Percentiles rank a stretch among this genome's conserved stretches.
Conservation (phyloP, 1,140 invertebrate species). For the Leptopilina clavipes region DNA sequence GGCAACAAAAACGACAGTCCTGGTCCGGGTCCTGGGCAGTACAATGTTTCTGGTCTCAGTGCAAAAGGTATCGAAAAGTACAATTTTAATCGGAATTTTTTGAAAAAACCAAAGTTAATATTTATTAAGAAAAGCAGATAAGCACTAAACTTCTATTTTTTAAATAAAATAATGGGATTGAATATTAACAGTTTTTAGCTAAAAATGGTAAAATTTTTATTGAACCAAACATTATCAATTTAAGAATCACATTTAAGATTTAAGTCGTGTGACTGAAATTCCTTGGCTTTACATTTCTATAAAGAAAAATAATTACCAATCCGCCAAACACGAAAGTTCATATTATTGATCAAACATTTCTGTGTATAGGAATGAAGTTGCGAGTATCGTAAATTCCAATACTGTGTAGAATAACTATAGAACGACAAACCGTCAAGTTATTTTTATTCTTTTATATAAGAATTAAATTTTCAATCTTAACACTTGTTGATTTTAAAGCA, state of each 20-base stretch:
- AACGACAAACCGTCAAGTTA: not conserved
- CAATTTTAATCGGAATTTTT: not conserved
- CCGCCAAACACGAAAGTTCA: slow-evolving; percentile 11
- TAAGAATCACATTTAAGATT: not conserved
- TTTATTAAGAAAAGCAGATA: no score
- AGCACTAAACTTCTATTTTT: no score
- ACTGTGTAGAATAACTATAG: not conserved
- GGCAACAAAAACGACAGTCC: slow-evolving; percentile 74
- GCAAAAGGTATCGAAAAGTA: slow-evolving; percentile 79
- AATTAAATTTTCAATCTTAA: no score
- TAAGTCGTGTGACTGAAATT: not conserved
- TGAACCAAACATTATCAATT: not conserved
- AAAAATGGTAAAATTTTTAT: not conserved
- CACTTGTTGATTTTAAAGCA: no score
- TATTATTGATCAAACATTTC: not conserved
- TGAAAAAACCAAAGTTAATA: not conserved
- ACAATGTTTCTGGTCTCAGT: slow-evolving; percentile 88
- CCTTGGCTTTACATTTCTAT: not conserved
- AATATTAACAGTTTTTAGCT: not conserved
- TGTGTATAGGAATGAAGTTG: not conserved
- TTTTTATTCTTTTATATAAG: no score
- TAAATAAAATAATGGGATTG: no score
- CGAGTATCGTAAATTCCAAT: not conserved
- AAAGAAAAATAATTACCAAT: not conserved
- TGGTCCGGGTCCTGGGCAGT: slow-evolving; percentile 90